These are phyloP conservation scores for Dolomedes plantarius DNA, from an alignment of 2,888 invertebrate genomes.

Conservation along the genomic window DNA sequence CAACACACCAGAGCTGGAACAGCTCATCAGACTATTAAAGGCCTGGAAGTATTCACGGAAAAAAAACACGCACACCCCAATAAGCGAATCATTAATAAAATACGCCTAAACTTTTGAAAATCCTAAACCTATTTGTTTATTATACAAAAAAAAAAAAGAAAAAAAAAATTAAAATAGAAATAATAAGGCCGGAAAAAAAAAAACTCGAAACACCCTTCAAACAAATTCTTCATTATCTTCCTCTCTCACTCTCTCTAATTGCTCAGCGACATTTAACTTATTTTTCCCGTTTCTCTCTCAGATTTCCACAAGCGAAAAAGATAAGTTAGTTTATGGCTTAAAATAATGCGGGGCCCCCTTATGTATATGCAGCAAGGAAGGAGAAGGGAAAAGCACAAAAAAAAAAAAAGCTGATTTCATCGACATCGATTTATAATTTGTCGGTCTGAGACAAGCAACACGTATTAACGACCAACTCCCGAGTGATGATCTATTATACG, in stretches of 20 bases:
- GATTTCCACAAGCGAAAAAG: neutral
- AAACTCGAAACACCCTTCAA: neutral
- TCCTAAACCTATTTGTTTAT: slow-evolving; percentile 4
- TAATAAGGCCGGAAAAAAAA: too few species aligned
- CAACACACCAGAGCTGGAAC: too few species aligned
- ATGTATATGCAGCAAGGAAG: too few species aligned
- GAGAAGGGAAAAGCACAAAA: neutral
- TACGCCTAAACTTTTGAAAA: neutral
- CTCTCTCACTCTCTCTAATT: slow-evolving; percentile 6
- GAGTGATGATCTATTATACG: slow-evolving; percentile 64
- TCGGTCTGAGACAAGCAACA: slow-evolving; percentile 63
- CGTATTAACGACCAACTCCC: slow-evolving; percentile 58
- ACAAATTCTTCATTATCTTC: slow-evolving; percentile 11
- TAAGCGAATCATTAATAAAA: neutral
- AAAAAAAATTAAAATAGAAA: neutral
- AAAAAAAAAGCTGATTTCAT: slow-evolving; percentile 12
- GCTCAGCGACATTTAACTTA: neutral
- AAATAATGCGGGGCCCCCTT: neutral
- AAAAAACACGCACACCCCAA: neutral
- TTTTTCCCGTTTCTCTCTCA: slow-evolving; percentile 6
- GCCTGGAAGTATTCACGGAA: too few species aligned
- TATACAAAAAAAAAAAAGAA: neutral
- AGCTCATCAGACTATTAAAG: too few species aligned
- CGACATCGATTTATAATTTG: slow-evolving; percentile 68
- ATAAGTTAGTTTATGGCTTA: slow-evolving; percentile 16